Conservation (phyloP, 2,113 vertebrate species). For the Callionymus lyra region DNA sequence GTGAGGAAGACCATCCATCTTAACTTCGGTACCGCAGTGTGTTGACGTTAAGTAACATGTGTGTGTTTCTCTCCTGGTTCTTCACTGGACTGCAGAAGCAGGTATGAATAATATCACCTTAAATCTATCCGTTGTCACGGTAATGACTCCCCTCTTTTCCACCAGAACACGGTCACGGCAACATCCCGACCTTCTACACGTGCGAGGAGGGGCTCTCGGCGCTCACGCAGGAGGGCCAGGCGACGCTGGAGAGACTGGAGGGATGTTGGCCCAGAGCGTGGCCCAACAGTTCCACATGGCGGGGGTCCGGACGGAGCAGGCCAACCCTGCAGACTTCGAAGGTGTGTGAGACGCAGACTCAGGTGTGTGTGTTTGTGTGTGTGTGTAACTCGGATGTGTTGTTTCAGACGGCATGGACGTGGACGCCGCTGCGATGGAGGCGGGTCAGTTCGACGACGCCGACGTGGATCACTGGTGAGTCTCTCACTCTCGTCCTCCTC, state of each 20-base stretch:
- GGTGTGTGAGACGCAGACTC: conserved; percentile 51
- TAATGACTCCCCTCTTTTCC: neutral
- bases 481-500: neutral
- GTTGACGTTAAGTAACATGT: too few relatives aligned
- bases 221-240: conserved; percentile 85
- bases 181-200: conserved; percentile 87
- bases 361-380: neutral
- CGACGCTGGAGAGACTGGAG: conserved; percentile 85
- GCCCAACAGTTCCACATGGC: conserved; percentile 91
- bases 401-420: conserved; percentile 90
- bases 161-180: conserved; percentile 76
- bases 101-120: conserved; percentile 16
- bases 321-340: conserved; percentile 70
- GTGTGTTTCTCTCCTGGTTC: neutral
- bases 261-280: conserved; percentile 88
- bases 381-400: too few relatives aligned
- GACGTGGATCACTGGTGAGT: conserved; percentile 88
- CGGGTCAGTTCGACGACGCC: conserved; percentile 93
- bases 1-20: conserved; percentile 54
- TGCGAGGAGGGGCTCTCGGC: conserved; percentile 90
- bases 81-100: conserved; percentile 37
- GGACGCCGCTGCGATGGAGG: conserved; percentile 72
- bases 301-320: conserved; percentile 82
- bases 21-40: too few relatives aligned
- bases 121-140: neutral